A percentile compares a stretch with the other conserved stretches of the same genome.
These are phyloP conservation scores for Polylopha cassiicola DNA, from an alignment of 2,888 invertebrate species.

Conservation along the genomic window DNA sequence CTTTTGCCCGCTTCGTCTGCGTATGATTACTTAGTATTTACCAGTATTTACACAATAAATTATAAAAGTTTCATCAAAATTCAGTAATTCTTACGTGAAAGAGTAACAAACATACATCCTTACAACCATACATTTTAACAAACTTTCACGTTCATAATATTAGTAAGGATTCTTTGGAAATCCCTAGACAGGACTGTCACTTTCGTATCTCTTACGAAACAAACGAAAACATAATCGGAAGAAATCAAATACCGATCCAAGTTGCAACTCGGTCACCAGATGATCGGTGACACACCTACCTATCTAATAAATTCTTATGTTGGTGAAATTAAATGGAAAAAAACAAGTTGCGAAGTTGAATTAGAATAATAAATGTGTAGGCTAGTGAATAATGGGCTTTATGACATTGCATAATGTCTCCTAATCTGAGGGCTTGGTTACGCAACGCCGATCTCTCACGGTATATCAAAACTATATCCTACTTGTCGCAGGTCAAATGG, in stretches of 20 bases:
- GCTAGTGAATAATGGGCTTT: slow-evolving; percentile 40
- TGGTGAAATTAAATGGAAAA: slow-evolving; percentile 48
- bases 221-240: slow-evolving; percentile 30
- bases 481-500: slow-evolving; percentile 31
- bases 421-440: slow-evolving; percentile 18
- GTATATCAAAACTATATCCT: slow-evolving; percentile 26
- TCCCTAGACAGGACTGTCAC: not conserved
- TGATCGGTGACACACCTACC: slow-evolving; percentile 38
- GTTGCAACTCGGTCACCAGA: slow-evolving; percentile 26
- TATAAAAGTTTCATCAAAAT: too few relatives aligned
- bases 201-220: slow-evolving; percentile 24
- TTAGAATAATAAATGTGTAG: slow-evolving; percentile 40
- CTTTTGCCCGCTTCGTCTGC: too few relatives aligned
- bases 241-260: slow-evolving; percentile 16
- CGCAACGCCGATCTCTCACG: slow-evolving; percentile 14
- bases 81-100: too few relatives aligned
- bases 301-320: slow-evolving; percentile 45
- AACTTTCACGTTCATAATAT: too few relatives aligned
- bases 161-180: too few relatives aligned
- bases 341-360: slow-evolving; percentile 34
- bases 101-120: too few relatives aligned
- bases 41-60: too few relatives aligned
- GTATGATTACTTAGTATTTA: too few relatives aligned
- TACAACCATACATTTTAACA: too few relatives aligned
- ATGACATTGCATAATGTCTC: slow-evolving; percentile 30